Evolutionary conservation across 2,113 vertebrate species (phyloP), one percentile per base, ranked within the genome.

Genomic region (Oreochromis niloticus): DNA sequence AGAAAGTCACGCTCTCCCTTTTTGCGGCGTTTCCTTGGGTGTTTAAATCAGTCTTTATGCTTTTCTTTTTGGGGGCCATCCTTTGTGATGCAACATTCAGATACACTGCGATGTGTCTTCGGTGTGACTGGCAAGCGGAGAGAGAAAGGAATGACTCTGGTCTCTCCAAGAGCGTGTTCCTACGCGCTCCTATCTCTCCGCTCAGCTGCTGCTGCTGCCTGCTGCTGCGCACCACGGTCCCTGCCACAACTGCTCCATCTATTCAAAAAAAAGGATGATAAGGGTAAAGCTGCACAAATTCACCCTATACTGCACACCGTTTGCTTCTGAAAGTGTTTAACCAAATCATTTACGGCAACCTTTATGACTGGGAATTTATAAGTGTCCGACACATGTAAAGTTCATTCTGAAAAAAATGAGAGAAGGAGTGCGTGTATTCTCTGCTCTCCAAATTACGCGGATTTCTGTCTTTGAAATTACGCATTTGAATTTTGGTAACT

Each of bases 131-230:
- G 73, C 80, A 83, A 73, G 46, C 66, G 68, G 66, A 83, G 75
- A 92, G 79, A 86, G 91, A 93, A 50, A 79, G 80, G 55, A 87
- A 93, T 92, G 91, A 93, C 88, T 85, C 81, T 84, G 68, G 90
- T 91, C 89, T 93, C 81, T 83, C 87, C 83, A 84, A 85, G 63
- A 87, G 59, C 85, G 80, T 75, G 59, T 82, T 82, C 80, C 7
- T 82, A 80, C 82, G 91, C 90, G 86, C 87, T 84, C 81, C 90
- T 92, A 92, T 95, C 93, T 94, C 92, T 92, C 87, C 82, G 84
- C 92, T 92, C 92, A 85, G 88, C 88, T 89, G 88, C 88, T 87
- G 91, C 85, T 87, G 89, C 92, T 66, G 84, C 85, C 86, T 87
- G 88, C 90, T 85, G 91, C 90, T 89, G 88, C 81, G 91, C 84